phyloP scores from a whole-genome alignment of 2,888 invertebrate genomes.

The Rhamnusium bicolor region DNA sequence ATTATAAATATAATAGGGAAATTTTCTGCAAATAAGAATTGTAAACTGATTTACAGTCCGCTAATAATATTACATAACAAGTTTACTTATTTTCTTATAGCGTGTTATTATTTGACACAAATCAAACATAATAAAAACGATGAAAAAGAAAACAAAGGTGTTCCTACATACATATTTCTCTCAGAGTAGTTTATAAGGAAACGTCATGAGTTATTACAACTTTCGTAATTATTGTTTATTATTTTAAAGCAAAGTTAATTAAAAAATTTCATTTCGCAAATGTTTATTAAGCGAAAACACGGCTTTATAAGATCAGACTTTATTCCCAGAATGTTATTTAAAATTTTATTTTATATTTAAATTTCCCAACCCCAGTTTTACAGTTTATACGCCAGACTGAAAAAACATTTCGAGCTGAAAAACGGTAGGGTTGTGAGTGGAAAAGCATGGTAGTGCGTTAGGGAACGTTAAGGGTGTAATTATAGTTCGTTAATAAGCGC shows the following conservation, averaged over 20 bases:
- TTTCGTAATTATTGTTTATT: no score
- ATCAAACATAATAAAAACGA: no score
- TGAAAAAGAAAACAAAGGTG: no score
- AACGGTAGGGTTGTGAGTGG: constrained; percentile 16
- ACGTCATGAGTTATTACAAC: no score
- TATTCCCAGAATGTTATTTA: background rate
- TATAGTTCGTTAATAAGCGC: constrained; percentile 63
- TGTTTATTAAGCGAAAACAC: background rate
- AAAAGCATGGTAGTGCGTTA: constrained; percentile 24
- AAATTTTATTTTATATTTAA: constrained; percentile 11
- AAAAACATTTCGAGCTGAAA: constrained; percentile 9
- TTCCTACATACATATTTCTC: no score
- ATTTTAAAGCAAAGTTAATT: background rate
- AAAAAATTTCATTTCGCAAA: background rate
- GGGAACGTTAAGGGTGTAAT: constrained; percentile 56
- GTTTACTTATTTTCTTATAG: no score
- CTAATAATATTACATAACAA: no score
- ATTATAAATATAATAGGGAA: no score
- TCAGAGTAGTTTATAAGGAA: no score
- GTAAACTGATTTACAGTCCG: no score
- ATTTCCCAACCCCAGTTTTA: background rate
- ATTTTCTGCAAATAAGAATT: no score
- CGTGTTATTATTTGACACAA: no score
- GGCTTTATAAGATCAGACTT: background rate
- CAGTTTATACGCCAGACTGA: background rate